Base-by-base conservation (phyloP, 2,888 invertebrate genomes). In the Drosophila diplacantha region DNA sequence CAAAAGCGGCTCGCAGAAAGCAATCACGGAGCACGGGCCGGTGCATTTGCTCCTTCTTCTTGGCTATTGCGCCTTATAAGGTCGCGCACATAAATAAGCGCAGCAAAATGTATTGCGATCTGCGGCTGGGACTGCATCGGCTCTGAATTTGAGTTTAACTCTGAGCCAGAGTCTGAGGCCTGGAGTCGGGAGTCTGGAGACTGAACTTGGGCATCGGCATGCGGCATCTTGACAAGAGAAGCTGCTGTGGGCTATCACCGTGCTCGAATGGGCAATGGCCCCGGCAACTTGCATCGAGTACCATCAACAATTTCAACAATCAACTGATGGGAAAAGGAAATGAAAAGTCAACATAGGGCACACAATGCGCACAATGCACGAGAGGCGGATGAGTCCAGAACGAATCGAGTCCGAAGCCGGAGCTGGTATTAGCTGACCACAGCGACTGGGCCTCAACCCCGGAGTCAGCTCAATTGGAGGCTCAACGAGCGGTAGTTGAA, bases 281-380 rank as follows among this genome's bases (percentile, higher is more conserved):
- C 46, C 60, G 57, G 65, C 68, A 41, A 47, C 67, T 71, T 66
- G 68, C 69, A 43, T 51, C 50, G 52, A 46, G 43, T 65, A 70
- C 49, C 71, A 76, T 71, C 76, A 76, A 77, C 81, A 72, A 80
- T 82, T 76, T 78, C 60, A 83, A 77, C 83, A 80, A 81, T 80
- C 80, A 81, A 83, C 78, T 80, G 79, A 81, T 81, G 79, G 71
- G 75, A 81, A 83, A 74, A 81, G 81, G 83, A 81, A 83, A 83
- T 81, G 81, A 83, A 81, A 81, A 81, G 81, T 81, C 81, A 81
- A 76, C 83, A 76, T 76, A 75, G 81, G 76, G 74, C 82, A 77
- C 71, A 71, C 67, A 66, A 66, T 57, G 57, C 52, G 50, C 50
- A 56, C 61, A 58, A 56, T 56, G 41, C 51, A 34, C 26, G 14